phyloP scores from a whole-genome alignment of 2,888 invertebrate species.

The Meta bourneti region DNA sequence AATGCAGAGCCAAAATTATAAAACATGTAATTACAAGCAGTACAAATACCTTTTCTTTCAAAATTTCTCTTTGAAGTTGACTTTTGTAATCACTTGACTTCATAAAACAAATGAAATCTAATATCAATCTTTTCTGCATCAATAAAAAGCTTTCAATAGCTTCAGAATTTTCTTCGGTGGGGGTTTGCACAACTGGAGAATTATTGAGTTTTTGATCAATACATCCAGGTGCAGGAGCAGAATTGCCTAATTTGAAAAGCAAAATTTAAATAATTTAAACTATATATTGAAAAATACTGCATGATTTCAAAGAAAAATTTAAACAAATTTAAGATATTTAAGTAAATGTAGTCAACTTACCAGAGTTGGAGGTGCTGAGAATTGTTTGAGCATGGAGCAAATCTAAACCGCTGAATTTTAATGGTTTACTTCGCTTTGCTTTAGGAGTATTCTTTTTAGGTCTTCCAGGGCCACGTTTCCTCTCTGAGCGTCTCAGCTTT shows the following conservation, averaged over 20 bases:
- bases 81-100: constrained; percentile 88
- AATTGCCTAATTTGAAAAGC: constrained; percentile 50
- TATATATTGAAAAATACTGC: background rate
- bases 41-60: constrained; percentile 86
- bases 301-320: background rate
- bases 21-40: too few relatives aligned
- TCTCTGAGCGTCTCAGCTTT: constrained; percentile 68
- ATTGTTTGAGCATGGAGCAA: constrained; percentile 93
- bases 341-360: constrained; percentile 78
- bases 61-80: constrained; percentile 88
- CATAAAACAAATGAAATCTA: constrained; percentile 91
- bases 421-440: constrained; percentile 81
- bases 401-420: constrained; percentile 92
- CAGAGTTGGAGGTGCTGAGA: constrained; percentile 90
- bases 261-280: constrained; percentile 36
- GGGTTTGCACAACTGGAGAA: constrained; percentile 16
- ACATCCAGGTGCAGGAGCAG: constrained; percentile 90
- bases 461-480: constrained; percentile 78
- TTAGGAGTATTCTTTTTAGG: constrained; percentile 81
- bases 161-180: constrained; percentile 78
- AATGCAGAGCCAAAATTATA: too few relatives aligned
- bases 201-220: constrained; percentile 91
- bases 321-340: background rate
- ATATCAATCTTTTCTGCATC: constrained; percentile 91
- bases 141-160: constrained; percentile 92